A percentile compares a stretch with the other conserved stretches of the same genome.
phyloP scores from a whole-genome alignment of 2,113 vertebrate species.

The Sceloporus tristichus region DNA sequence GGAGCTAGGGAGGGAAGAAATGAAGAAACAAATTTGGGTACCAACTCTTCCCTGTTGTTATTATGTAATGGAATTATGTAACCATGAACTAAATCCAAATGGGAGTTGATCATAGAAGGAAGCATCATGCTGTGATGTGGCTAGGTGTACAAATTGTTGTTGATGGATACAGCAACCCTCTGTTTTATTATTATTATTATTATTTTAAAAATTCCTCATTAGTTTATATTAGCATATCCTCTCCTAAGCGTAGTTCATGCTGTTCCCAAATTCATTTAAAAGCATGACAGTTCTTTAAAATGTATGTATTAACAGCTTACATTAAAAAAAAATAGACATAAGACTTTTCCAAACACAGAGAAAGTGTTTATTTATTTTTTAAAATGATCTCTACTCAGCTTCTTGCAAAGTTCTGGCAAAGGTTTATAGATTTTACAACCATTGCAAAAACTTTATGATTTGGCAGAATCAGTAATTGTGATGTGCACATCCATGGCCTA shows the following conservation, averaged over 20 bases:
- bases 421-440: not conserved
- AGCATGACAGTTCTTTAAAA: not conserved
- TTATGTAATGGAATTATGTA: conserved; percentile 6
- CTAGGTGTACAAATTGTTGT: not conserved
- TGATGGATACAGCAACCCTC: not conserved
- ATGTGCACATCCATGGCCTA: not conserved
- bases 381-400: not conserved
- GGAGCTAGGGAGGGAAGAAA: not conserved
- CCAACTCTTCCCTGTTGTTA: not conserved
- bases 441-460: too few species aligned
- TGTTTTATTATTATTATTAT: too few species aligned
- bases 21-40: not conserved
- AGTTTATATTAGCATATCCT: not conserved
- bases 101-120: not conserved
- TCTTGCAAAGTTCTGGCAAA: not conserved
- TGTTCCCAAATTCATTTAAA: not conserved
- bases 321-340: not conserved
- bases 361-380: not conserved
- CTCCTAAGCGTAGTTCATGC: not conserved
- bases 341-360: not conserved
- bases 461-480: not conserved
- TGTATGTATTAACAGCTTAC: not conserved
- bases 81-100: not conserved
- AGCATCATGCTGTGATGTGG: not conserved
- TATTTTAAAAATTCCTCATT: not conserved